Evolutionary conservation across 2,888 invertebrate species (phyloP), one percentile per base, ranked within the genome.

Genomic region (Dryocosmus kuriphilus): DNA sequence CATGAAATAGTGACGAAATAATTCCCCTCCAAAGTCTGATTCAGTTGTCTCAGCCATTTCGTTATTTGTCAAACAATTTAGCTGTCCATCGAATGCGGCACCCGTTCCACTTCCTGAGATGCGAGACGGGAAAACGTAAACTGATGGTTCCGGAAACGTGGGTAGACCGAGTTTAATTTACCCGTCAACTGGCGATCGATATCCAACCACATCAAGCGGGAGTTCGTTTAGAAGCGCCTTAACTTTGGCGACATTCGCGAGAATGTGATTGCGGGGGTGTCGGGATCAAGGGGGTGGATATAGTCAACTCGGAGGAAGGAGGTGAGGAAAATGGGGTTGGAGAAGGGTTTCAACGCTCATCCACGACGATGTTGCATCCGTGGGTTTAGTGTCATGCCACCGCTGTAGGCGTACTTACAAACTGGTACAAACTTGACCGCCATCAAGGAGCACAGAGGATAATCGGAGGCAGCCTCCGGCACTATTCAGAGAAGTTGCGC

Each of bases 151-250:
- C 75, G 80, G 82, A 84, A 82, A 83, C 81, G 79, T 74, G 78
- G 83, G 83, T 81, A 84, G 84, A 85, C 84, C 83, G 83, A 85
- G 85, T 85, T 87, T 87, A 85, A 87, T 87, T 87, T 83, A 84
- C 81, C 82, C 85, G 83, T 86, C 85, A 82, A 78, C 71, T 80
- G 78, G 24, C 83, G 81, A 81, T 83, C 83, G 82, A 84, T 85
- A 84, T 84, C 77, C 81, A 80, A 83, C 84, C 84, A 80, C 78
- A 83, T 79, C 83, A 82, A 51, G 57, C 76, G 77, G 22, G 46
- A 46, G 67, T 67, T 81, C 80, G 77, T 82, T 79, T 80, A 74
- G 79, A 80, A 78, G 77, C 77, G 71, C 74, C 80, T 73, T 75
- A 77, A 75, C 75, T 60, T 76, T 75, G 77, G 81, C 67, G 77